These are phyloP conservation scores for Delichon dasypus DNA, from an alignment of 2,797 vertebrate genomes.

Conservation along the genomic window DNA sequence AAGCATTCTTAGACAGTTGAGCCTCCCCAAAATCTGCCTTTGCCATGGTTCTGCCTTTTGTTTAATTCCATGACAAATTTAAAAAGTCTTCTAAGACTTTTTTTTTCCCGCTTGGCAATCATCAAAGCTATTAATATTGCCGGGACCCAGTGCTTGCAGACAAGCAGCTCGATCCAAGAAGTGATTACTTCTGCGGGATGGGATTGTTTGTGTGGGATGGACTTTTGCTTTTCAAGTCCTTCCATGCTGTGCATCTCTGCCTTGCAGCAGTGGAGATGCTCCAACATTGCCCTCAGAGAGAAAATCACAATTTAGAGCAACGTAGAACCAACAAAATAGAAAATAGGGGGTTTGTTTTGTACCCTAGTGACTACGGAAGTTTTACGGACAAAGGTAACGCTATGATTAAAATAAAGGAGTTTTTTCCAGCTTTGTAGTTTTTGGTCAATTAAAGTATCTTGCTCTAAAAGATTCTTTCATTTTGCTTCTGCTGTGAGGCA, in stretches of 20 bases:
- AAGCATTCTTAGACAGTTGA: neutral
- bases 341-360: neutral
- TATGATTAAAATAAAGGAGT: accelerated
- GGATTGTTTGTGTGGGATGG: neutral
- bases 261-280: neutral
- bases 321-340: neutral
- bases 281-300: no score
- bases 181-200: neutral
- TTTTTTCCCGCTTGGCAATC: neutral
- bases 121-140: neutral
- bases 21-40: neutral
- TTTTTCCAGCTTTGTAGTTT: neutral
- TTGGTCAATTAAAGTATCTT: neutral
- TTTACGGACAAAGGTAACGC: neutral
- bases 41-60: neutral
- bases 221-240: neutral
- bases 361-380: neutral
- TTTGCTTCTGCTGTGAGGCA: neutral
- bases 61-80: neutral
- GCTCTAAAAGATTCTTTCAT: neutral
- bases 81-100: neutral
- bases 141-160: neutral
- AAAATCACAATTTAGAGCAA: neutral
- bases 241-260: neutral
- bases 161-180: slow-evolving; percentile 12